Base-by-base conservation (phyloP, 92 coral and sea anemone genomes). In the Parazoanthus atlanticus region DNA sequence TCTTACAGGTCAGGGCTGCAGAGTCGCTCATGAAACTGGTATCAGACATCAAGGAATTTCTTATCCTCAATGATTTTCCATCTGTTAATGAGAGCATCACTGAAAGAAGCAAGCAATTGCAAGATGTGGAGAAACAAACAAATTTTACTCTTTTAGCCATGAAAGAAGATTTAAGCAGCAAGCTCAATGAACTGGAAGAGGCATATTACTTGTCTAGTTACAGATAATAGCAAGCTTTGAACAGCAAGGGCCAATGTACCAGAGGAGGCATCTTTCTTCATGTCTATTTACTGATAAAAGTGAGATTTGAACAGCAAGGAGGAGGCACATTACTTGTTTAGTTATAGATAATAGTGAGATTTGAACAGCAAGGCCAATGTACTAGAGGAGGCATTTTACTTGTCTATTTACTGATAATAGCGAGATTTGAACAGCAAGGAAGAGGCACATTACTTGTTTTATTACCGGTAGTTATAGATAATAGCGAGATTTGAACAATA, bases 31-130 rank as follows among this genome's bases (percentile, higher is more conserved):
- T 95, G 94, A 96, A 96, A 52, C 91, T 96, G 84, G 99, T 96
- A 31, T 96, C 99, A 64, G 99, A 96, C 92, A 96, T 96, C 87
- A 96, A 96, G 80, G 99, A 96, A 90, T 96, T 96, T 89, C 92
- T 96, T 49, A 95, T 96, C 76, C 84, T 96, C 74, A 96, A 96
- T 86, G 96, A 96, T 89, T 96, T 96, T 75, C 99, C 99, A 41
- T 96, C 98, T 46, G 99, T 96, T 13, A 96, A 96, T 74, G 92
- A 91, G 71, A 95, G 94, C 73, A 96, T 96, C 85, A 79, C 94
- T 6, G 96, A 94, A 9, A 88, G 96, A 91, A 95, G 93, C 87
- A 86, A 88, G 74, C 79, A 88, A 76, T 79, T 95, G 65, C 91
- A 89, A 64, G 88, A 91, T 12, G 43, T 96, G 66, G 94, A 88